A percentile compares a stretch with the other conserved stretches of the same genome.
These are phyloP conservation scores for Fratercula arctica DNA, from an alignment of 2,797 vertebrate species.

Conservation along the genomic window DNA sequence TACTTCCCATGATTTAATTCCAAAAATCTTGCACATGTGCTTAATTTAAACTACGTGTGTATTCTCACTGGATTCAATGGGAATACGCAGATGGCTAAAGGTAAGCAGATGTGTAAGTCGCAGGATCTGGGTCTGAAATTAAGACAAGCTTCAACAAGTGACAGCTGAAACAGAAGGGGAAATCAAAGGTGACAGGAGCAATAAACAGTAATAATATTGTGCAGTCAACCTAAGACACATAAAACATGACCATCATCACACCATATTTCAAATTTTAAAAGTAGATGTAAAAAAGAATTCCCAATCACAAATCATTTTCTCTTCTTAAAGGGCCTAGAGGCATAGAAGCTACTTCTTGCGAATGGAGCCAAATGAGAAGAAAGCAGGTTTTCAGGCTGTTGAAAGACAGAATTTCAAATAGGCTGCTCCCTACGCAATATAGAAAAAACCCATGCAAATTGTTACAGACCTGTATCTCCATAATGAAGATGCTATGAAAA, in stretches of 20 bases:
- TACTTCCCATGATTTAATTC: conserved; percentile 11
- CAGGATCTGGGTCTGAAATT: background rate
- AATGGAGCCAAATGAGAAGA: background rate
- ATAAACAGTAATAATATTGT: background rate
- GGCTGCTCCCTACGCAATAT: rapidly evolving
- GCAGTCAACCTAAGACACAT: background rate
- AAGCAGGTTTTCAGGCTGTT: background rate
- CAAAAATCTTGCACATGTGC: conserved; percentile 6
- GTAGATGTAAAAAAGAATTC: background rate
- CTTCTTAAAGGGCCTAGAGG: background rate
- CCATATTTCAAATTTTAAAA: background rate
- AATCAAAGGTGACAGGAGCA: conserved; percentile 46
- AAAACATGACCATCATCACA: background rate
- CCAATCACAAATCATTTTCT: background rate
- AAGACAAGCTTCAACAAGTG: conserved; percentile 24
- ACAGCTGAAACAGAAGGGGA: background rate
- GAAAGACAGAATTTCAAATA: background rate
- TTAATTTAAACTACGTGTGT: background rate
- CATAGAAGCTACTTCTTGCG: background rate
- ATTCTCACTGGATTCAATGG: background rate
- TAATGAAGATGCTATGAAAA: background rate
- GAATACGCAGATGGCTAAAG: background rate
- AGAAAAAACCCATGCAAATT: background rate
- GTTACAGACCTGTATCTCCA: background rate
- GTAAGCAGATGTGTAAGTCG: conserved; percentile 47